Evolutionary conservation across 2,113 vertebrate species (phyloP).

Genomic region (Parotia lawesii): DNA sequence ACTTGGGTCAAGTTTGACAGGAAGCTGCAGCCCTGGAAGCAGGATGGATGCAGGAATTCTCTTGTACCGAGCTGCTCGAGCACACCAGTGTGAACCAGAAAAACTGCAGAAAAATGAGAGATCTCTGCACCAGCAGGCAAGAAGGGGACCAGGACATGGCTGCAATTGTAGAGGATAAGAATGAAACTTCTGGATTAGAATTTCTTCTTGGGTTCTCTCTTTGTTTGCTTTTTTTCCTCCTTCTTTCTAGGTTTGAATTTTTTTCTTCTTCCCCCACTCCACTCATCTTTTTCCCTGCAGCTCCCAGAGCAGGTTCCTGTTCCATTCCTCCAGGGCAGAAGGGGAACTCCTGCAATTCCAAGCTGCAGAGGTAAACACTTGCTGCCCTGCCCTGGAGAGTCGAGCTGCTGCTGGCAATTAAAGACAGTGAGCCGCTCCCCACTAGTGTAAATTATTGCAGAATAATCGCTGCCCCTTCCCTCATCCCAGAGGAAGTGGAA

Average conservation of each 20-base stretch:
- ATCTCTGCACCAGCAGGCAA: not conserved
- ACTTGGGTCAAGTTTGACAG: not conserved
- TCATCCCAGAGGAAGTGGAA: not conserved
- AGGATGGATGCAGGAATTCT: not conserved
- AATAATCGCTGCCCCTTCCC: not conserved
- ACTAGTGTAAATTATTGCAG: not conserved
- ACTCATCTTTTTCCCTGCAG: not conserved
- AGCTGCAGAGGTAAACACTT: not conserved
- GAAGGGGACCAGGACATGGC: not conserved
- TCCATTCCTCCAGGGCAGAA: not conserved
- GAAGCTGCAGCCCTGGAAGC: not conserved
- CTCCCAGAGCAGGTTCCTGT: not conserved
- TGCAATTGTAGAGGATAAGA: not conserved
- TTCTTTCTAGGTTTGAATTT: not conserved
- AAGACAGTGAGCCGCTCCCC: not conserved
- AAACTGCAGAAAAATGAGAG: not conserved
- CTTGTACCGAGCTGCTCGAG: rapidly evolving
- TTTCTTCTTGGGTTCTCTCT: not conserved
- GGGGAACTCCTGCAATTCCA: not conserved
- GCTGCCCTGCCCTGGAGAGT: not conserved
- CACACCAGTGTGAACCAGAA: not conserved
- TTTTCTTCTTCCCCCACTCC: rapidly evolving
- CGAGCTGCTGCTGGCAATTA: not conserved
- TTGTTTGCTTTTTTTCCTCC: not conserved
- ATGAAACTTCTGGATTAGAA: not conserved